Base-by-base conservation (phyloP, 92 coral and sea anemone genomes). In the Epizoanthus illoricatus region DNA sequence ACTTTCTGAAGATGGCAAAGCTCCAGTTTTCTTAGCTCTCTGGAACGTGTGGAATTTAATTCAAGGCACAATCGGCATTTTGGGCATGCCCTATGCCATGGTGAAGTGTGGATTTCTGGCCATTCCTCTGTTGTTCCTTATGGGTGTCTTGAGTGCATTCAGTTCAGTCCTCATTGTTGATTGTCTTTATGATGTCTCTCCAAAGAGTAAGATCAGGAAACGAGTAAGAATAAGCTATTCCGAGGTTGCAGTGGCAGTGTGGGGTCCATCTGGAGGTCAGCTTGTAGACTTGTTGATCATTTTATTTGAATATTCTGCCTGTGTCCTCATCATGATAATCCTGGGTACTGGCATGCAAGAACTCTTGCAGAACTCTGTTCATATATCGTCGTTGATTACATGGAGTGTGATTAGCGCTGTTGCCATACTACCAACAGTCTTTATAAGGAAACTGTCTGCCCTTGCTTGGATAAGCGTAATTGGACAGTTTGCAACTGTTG, bases 391-490 rank as follows among this genome's bases (percentile, higher is more conserved):
- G 42, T 21, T 73, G 15, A 85, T 91, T 6, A 89, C 73, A 15
- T 93, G 94, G 94, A 85, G 91, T 33, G 47, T 93, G 19, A 60
- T 93, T 10, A 84, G 92, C 69, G 73, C 97, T 0, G 40, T 75
- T 7, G 76, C 90, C 23, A 19, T 91, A n/a, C 62, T 93, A 4
- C 92, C 94, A 9, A 66, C 82, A 54, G 94, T 91, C 18, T 81
- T 87, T 20, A 86, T 93, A 65, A 71, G 74, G 67, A 69, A 59
- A 33, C 90, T 93, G 57, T 81, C 92, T 3, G 69, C 91, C 23
- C 88, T 93, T 16, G 97, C 97, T 49, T 93, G 97, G 97, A 75
- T 93, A 56, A 93, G 97, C 67, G 85, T 93, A 88, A 70, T 91
- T 7, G 92, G 91, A 19, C 92, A 88, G 2, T 8, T 91, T 9